Evolutionary conservation across 2,797 vertebrate genomes (phyloP).

Genomic region (Alcedo quadribrachys): DNA sequence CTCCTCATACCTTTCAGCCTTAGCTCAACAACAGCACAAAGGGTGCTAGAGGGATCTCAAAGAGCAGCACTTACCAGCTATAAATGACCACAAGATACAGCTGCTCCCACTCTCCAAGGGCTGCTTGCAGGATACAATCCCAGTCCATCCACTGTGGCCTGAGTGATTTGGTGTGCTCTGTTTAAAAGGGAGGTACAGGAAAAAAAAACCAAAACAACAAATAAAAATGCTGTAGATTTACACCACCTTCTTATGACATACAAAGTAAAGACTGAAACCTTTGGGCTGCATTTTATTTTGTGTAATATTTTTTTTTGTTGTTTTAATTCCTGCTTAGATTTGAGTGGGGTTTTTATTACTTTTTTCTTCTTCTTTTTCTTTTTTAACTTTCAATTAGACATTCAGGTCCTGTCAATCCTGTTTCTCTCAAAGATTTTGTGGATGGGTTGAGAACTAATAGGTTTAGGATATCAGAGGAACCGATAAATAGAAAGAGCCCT

Average conservation of each 20-base stretch:
- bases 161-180: neutral
- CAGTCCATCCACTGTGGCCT: neutral
- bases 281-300: neutral
- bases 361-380: neutral
- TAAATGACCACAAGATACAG: neutral
- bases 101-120: neutral
- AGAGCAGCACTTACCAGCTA: neutral
- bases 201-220: neutral
- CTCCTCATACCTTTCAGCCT: neutral
- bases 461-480: slow-evolving; percentile 36
- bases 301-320: neutral
- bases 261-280: neutral
- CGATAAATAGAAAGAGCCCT: slow-evolving; percentile 1
- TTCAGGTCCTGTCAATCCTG: neutral
- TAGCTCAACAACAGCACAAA: neutral
- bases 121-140: neutral
- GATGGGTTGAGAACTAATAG: neutral
- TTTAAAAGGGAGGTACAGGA: neutral
- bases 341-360: neutral
- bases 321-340: neutral
- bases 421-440: slow-evolving; percentile 12
- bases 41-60: neutral
- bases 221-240: neutral
- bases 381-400: neutral
- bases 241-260: neutral